Percentiles rank a stretch among this genome's conserved stretches.
phyloP scores from a whole-genome alignment of 2,888 invertebrate species.

The Amblyteles armatorius region DNA sequence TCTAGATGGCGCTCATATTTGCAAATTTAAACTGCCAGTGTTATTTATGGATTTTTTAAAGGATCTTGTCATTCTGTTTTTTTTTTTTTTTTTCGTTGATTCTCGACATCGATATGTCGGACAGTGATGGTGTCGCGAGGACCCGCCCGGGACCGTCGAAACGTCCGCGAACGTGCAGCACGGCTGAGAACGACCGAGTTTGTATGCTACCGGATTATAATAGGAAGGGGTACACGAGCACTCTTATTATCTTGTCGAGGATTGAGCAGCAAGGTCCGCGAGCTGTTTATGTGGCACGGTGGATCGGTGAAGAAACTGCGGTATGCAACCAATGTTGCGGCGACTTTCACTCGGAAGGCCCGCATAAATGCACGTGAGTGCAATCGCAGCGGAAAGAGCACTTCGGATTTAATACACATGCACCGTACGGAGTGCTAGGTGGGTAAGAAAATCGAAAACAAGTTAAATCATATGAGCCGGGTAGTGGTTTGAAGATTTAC shows the following conservation, averaged over 20 bases:
- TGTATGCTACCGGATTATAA: background rate
- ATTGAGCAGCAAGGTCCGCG: constrained; percentile 49
- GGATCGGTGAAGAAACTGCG: constrained; percentile 80
- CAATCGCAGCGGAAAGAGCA: constrained; percentile 11
- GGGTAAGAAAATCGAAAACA: background rate
- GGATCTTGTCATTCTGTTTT: too few relatives aligned
- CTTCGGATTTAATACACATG: constrained; percentile 36
- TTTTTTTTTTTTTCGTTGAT: background rate
- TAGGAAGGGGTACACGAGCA: constrained; percentile 9
- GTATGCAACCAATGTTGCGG: constrained; percentile 79
- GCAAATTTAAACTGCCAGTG: background rate
- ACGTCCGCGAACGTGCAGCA: constrained; percentile 44
- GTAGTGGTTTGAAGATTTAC: too few relatives aligned
- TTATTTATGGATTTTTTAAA: background rate
- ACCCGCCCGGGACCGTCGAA: constrained; percentile 60
- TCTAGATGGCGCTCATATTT: background rate
- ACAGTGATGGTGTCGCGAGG: constrained; percentile 32
- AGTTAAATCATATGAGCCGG: too few relatives aligned
- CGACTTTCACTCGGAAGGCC: constrained; percentile 78
- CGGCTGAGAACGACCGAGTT: constrained; percentile 60
- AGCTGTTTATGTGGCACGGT: constrained; percentile 46
- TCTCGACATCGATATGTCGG: constrained; percentile 39
- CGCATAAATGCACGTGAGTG: constrained; percentile 42
- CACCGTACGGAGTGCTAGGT: constrained; percentile 26
- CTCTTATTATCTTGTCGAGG: constrained; percentile 32